Conservation (phyloP, 2,113 vertebrate species). For the Trogon melanurus region DNA sequence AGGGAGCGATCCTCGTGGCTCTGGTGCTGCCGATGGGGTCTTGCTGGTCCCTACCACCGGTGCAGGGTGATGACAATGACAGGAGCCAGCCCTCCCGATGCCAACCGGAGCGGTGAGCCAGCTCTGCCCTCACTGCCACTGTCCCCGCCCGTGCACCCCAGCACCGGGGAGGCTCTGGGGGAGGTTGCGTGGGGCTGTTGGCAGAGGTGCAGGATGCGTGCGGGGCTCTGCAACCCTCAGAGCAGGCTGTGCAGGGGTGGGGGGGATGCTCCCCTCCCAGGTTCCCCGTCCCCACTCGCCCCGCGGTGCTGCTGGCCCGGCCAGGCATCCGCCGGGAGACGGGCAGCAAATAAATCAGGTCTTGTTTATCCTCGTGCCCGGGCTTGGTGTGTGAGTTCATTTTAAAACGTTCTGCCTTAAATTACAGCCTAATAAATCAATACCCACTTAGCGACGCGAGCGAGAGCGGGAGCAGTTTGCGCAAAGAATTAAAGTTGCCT, state of each 20-base stretch:
- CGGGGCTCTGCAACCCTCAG: neutral
- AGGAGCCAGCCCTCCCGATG: neutral
- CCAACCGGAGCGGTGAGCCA: neutral
- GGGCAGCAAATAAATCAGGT: neutral
- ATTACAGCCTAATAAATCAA: slow-evolving; percentile 46
- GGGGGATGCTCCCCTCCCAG: neutral
- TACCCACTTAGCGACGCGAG: neutral
- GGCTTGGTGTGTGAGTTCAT: slow-evolving; percentile 4
- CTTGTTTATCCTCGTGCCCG: neutral
- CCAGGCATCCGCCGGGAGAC: neutral
- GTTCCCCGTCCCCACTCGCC: fast-evolving
- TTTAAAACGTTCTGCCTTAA: slow-evolving; percentile 40
- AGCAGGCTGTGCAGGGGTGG: fast-evolving
- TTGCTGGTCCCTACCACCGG: fast-evolving
- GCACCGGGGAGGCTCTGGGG: neutral
- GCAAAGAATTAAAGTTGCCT: neutral
- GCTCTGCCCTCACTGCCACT: neutral
- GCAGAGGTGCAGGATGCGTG: neutral
- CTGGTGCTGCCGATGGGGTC: fast-evolving
- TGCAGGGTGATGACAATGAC: neutral
- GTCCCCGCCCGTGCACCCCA: neutral
- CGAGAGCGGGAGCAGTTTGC: neutral
- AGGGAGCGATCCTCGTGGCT: fast-evolving
- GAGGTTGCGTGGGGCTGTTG: too few relatives aligned
- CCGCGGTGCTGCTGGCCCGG: fast-evolving